Conservation (phyloP, 2,113 vertebrate genomes). For the Plotosus lineatus region DNA sequence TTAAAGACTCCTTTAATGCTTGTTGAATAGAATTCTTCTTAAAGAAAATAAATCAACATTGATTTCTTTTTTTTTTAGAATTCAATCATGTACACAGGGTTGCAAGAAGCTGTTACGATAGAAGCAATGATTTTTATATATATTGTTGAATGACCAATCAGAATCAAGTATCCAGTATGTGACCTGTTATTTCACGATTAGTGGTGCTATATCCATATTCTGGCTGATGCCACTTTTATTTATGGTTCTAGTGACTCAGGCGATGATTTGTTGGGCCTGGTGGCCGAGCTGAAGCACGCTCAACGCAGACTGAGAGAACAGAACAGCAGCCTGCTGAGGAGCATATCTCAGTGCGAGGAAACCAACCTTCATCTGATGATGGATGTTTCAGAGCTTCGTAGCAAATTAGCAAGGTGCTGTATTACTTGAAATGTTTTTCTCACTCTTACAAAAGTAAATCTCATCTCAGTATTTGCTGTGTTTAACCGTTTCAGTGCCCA, state of each 20-base stretch:
- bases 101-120: neutral
- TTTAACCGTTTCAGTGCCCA: constrained; percentile 63
- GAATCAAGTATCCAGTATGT: neutral
- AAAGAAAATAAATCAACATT: neutral
- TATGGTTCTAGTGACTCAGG: constrained; percentile 61
- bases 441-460: neutral
- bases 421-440: neutral
- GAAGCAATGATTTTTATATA: too few relatives aligned
- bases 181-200: neutral
- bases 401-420: constrained; percentile 69
- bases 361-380: constrained; percentile 73
- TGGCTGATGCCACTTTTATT: constrained; percentile 1
- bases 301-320: constrained; percentile 68
- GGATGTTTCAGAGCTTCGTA: constrained; percentile 69
- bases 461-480: constrained; percentile 3
- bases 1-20: neutral
- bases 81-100: neutral
- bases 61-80: neutral
- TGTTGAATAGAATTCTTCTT: neutral
- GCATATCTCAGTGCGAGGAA: constrained; percentile 72
- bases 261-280: constrained; percentile 63
- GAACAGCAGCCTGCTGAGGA: constrained; percentile 70
- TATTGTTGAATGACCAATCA: neutral
- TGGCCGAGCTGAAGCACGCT: constrained; percentile 68
- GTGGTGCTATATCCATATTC: neutral